A percentile compares a stretch with the other conserved stretches of the same genome.
These are phyloP conservation scores for Nephotettix cincticeps DNA, from an alignment of 1,140 invertebrate species.

Conservation along the genomic window DNA sequence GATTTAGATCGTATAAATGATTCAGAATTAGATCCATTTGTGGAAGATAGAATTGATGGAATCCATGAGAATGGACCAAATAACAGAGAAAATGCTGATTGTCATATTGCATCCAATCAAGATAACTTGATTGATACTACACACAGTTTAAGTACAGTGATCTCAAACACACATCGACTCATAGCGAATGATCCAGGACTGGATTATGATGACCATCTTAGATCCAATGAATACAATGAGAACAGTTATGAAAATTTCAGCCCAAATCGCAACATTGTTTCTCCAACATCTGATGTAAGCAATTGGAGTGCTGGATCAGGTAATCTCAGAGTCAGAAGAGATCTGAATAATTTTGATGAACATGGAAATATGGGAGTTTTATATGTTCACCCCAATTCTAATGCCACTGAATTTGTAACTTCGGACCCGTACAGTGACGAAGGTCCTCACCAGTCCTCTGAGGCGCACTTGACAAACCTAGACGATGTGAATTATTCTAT, in stretches of 20 bases:
- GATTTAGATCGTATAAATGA: neutral
- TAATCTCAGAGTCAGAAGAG: slow-evolving; percentile 14
- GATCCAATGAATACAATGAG: neutral
- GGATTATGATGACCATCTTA: slow-evolving; percentile 9
- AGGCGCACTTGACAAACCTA: neutral
- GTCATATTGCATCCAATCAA: neutral
- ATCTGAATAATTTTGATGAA: slow-evolving; percentile 6
- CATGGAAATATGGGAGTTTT: neutral
- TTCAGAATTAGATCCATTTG: neutral
- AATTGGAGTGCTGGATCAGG: slow-evolving; percentile 14
- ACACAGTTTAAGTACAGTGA: slow-evolving; percentile 28
- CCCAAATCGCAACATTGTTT: neutral
- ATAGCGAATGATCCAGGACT: slow-evolving; percentile 17
- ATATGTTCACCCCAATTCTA: slow-evolving; percentile 2
- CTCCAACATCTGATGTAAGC: neutral
- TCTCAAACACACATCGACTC: slow-evolving; percentile 22
- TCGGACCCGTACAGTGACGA: neutral
- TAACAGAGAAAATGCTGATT: neutral
- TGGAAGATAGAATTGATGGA: neutral
- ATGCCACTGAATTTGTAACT: slow-evolving; percentile 1
- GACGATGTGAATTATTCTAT: neutral
- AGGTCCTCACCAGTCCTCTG: neutral
- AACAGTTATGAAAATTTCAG: neutral
- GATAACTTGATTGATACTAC: slow-evolving; percentile 14
- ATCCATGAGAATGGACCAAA: neutral